A percentile compares a stretch with the other conserved stretches of the same genome.
These are phyloP conservation scores for Hycleus cichorii DNA, from an alignment of 1,140 invertebrate species.

Conservation along the genomic window DNA sequence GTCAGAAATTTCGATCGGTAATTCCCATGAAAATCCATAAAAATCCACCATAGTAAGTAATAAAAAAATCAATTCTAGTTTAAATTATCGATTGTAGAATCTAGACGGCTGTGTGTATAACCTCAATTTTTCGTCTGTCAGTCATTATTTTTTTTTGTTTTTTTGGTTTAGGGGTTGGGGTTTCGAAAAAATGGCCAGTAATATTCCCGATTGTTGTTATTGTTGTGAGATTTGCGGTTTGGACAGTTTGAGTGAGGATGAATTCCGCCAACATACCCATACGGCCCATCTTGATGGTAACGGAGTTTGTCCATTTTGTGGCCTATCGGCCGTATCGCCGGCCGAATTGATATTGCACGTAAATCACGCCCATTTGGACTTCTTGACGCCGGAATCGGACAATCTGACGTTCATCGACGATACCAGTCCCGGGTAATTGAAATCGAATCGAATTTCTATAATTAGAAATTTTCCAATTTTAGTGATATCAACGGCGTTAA, in stretches of 20 bases:
- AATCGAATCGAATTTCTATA: not conserved
- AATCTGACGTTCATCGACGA: slow-evolving; percentile 55
- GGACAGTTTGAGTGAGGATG: slow-evolving; percentile 68
- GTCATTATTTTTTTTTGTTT: not conserved
- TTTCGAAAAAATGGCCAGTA: slow-evolving; percentile 35
- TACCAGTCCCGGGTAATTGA: slow-evolving; percentile 53
- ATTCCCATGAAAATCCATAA: not conserved
- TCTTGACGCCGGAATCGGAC: slow-evolving; percentile 61
- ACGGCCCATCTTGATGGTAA: slow-evolving; percentile 68
- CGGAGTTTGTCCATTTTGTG: slow-evolving; percentile 74
- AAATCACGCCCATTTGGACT: slow-evolving; percentile 72
- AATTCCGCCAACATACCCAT: slow-evolving; percentile 70
- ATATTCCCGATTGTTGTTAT: slow-evolving; percentile 41
- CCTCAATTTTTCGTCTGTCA: not conserved
- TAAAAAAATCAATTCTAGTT: not conserved
- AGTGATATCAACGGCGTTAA: slow-evolving; percentile 32
- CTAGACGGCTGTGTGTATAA: not conserved
- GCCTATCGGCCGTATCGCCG: slow-evolving; percentile 60
- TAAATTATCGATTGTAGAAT: not conserved
- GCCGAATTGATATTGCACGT: slow-evolving; percentile 72
- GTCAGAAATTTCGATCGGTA: slow-evolving; percentile 17
- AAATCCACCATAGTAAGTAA: not conserved
- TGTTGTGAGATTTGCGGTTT: slow-evolving; percentile 77
- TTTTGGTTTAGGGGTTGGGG: no score
- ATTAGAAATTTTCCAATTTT: not conserved